A percentile compares a stretch with the other conserved stretches of the same genome.
Conservation (phyloP, 2,113 vertebrate species). For the Hypanus sabinus region DNA sequence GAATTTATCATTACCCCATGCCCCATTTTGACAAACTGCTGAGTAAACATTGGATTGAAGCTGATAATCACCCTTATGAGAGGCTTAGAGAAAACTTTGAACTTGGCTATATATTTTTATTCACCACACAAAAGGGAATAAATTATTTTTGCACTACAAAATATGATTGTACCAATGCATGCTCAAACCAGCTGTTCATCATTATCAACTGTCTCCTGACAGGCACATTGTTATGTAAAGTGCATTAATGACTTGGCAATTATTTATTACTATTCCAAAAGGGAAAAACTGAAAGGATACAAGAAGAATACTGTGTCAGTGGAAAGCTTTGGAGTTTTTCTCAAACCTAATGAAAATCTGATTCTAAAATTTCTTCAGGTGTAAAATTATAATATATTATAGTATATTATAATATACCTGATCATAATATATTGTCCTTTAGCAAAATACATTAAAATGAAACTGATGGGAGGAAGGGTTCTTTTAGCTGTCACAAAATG, state of each 20-base stretch:
- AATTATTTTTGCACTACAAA: neutral
- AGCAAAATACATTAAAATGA: neutral
- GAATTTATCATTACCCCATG: too few relatives aligned
- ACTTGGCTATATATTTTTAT: too few relatives aligned
- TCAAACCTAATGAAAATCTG: too few relatives aligned
- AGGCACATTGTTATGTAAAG: neutral
- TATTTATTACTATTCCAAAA: neutral
- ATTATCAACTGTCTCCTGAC: neutral
- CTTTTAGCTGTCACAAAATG: neutral
- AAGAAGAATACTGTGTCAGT: neutral
- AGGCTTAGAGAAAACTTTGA: neutral
- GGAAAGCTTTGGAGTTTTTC: neutral
- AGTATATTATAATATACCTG: too few relatives aligned
- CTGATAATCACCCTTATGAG: neutral
- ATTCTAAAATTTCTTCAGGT: too few relatives aligned
- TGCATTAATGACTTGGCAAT: too few relatives aligned
- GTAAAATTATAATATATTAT: too few relatives aligned
- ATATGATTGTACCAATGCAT: neutral
- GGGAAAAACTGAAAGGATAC: neutral
- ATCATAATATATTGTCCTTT: neutral
- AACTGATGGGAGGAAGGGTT: neutral
- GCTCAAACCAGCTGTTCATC: neutral
- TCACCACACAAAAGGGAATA: neutral
- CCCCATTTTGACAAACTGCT: neutral
- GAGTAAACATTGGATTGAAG: neutral